Evolutionary conservation across 2,113 vertebrate genomes (phyloP).

Genomic region (Carettochelys insculpta): DNA sequence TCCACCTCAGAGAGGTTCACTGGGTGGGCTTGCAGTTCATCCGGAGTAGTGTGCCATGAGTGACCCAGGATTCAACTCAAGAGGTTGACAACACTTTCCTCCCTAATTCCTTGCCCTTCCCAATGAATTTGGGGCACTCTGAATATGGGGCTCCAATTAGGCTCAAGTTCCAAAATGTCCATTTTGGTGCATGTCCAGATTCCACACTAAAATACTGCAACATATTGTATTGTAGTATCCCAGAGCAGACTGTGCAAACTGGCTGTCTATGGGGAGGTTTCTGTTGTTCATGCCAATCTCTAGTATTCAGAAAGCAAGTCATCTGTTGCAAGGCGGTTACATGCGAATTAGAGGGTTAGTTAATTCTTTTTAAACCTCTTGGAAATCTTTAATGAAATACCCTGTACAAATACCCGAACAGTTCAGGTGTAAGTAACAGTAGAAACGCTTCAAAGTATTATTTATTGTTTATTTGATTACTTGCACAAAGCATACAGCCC

Average conservation of each 20-base stretch:
- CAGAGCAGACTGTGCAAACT: neutral
- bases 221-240: rapidly evolving
- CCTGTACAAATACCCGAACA: neutral
- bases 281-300: neutral
- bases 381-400: neutral
- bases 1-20: rapidly evolving
- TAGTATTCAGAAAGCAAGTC: neutral
- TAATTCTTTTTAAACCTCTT: neutral
- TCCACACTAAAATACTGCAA: neutral
- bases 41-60: neutral
- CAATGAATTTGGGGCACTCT: neutral
- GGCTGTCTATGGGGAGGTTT: neutral
- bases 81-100: neutral
- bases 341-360: neutral
- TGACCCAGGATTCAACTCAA: neutral
- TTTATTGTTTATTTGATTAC: neutral
- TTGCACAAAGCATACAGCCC: rapidly evolving
- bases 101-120: neutral
- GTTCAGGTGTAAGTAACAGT: rapidly evolving
- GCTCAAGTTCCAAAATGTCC: neutral
- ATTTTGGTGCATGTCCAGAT: neutral
- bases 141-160: neutral
- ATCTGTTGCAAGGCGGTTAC: neutral
- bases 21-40: neutral
- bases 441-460: neutral